phyloP scores from a whole-genome alignment of 2,888 invertebrate genomes.

The Meandrusa payeni region DNA sequence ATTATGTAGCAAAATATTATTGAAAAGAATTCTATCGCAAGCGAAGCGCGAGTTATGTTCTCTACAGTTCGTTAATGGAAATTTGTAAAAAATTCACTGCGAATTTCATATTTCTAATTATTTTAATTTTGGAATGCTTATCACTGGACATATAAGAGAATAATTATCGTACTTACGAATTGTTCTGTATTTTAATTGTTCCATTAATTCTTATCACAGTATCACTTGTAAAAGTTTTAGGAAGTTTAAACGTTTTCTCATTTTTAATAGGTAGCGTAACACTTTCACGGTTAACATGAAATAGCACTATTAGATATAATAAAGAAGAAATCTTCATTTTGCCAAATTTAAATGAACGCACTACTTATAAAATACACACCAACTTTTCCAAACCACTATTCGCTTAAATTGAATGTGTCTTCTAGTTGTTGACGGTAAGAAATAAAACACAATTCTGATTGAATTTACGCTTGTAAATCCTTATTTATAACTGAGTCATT shows the following conservation, averaged over 20 bases:
- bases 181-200: constrained; percentile 10
- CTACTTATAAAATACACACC: not conserved
- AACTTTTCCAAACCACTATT: constrained; percentile 5
- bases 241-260: not conserved
- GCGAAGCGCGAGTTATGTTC: too few species aligned
- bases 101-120: too few species aligned
- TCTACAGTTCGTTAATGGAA: too few species aligned
- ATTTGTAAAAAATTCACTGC: too few species aligned
- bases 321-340: constrained; percentile 16
- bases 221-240: not conserved
- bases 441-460: constrained; percentile 13
- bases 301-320: constrained; percentile 6
- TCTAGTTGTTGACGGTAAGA: not conserved
- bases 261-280: not conserved
- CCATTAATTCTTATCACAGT: constrained; percentile 18
- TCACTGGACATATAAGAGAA: too few species aligned
- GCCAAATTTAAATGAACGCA: not conserved
- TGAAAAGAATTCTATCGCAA: too few species aligned
- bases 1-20: too few species aligned
- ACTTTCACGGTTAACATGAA: constrained; percentile 6
- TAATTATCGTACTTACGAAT: constrained; percentile 9
- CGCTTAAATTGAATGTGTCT: not conserved
- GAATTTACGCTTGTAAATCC: constrained; percentile 15
- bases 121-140: too few species aligned
- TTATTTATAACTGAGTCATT: constrained; percentile 22